phyloP scores from a whole-genome alignment of 2,888 invertebrate species.

The Catocala sponsa region DNA sequence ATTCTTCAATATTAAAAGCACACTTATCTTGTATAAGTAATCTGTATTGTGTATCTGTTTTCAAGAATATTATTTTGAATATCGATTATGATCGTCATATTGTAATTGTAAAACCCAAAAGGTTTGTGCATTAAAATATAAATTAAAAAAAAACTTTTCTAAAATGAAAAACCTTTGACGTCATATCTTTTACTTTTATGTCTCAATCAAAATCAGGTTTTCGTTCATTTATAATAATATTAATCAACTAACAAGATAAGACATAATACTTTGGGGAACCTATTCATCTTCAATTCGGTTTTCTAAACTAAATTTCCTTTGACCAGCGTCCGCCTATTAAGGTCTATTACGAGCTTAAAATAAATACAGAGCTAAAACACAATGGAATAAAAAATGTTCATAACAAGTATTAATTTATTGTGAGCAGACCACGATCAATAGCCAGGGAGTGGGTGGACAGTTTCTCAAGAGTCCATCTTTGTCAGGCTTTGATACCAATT shows the following conservation, averaged over 20 bases:
- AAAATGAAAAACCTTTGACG: neutral
- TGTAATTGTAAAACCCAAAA: conserved; percentile 17
- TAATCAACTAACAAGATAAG: conserved; percentile 25
- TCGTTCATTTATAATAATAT: conserved; percentile 5
- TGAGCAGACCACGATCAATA: conserved; percentile 83
- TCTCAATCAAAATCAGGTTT: conserved; percentile 2
- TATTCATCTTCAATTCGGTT: conserved; percentile 54
- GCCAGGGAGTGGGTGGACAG: conserved; percentile 86
- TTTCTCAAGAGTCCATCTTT: conserved; percentile 87
- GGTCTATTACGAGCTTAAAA: conserved; percentile 75
- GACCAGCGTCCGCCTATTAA: conserved; percentile 84
- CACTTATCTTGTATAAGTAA: conserved; percentile 71
- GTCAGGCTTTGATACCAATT: conserved; percentile 87
- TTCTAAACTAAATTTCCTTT: conserved; percentile 68
- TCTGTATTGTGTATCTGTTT: conserved; percentile 63
- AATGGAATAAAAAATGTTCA: conserved; percentile 85
- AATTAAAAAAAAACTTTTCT: conserved; percentile 6
- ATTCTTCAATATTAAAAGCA: conserved; percentile 62
- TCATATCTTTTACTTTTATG: neutral
- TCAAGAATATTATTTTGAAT: conserved; percentile 41
- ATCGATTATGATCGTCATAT: conserved; percentile 57
- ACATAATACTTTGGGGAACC: conserved; percentile 35
- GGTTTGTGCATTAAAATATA: conserved; percentile 10
- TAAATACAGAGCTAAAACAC: conserved; percentile 78
- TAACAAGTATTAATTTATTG: conserved; percentile 87